Evolutionary conservation across 1,140 invertebrate genomes (phyloP), one percentile per base, ranked within the genome.

Genomic region (Pseudomyrmex flavicornis): DNA sequence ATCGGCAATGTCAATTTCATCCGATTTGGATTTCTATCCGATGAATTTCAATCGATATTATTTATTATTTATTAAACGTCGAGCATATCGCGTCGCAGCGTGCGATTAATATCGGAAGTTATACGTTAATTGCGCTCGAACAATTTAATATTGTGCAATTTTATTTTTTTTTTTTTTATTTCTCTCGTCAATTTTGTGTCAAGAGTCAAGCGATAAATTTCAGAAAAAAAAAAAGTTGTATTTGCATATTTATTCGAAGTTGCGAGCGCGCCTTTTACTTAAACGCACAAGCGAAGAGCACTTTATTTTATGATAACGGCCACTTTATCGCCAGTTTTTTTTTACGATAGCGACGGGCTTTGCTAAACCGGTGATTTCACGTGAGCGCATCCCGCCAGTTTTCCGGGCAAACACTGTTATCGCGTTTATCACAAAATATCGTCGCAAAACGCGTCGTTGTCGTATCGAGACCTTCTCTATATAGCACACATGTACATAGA

Each of bases 401-500:
- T 80, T 72, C 76, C 66, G 76, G 54, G n/a, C 56, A 80, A 80
- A 80, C 63, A 72, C 15, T 59, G 54, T 80, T 80, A 80, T 80
- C 76, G 54, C 46, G 66, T 59, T 80, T 80, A 80, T 80, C 65
- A 46, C 8, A 44, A 59, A 59, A 80, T 80, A 80, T 50, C 44
- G n/a, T 15, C 15, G 20, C 20, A 26, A 35, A 35, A 58, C 35
- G 20, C 7, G 69, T 10, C 17, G 20, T 79, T 58, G 35, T 50
- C 52, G 5, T 58, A 58, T 69, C 54, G 15, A 50, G 20, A 20
- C 9, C 54, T 72, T 70, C n/a, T 3, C 15, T 59, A 2, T 35
- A 35, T 35, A 35, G 35, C 7, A 7, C 35, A 35, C 3, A 4
- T 54, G 48, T 20, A 35, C 3, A 35, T 17, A 17, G 10, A 22